Evolutionary conservation across 2,888 invertebrate species (phyloP).

Genomic region (Pseudococcus longispinus): DNA sequence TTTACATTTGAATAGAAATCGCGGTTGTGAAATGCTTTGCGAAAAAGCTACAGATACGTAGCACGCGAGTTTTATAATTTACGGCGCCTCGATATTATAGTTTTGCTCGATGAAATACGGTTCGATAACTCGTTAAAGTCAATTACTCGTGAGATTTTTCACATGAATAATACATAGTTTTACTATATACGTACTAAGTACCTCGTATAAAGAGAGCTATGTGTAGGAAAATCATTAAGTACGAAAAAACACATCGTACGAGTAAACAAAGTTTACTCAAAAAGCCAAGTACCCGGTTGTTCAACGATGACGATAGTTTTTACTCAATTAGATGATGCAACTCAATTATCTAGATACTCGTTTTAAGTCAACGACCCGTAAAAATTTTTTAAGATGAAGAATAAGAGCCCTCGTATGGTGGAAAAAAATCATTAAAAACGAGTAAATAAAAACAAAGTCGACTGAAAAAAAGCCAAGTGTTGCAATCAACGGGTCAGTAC

Average conservation of each 20-base stretch:
- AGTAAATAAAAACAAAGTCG: neutral
- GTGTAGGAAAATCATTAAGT: neutral
- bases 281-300: neutral
- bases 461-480: neutral
- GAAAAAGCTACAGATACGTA: neutral
- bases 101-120: neutral
- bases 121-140: slow-evolving; percentile 34
- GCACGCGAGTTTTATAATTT: neutral
- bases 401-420: no score
- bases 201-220: neutral
- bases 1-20: slow-evolving; percentile 43
- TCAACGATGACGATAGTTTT: no score
- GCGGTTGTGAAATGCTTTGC: slow-evolving; percentile 23
- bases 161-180: neutral
- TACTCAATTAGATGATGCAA: no score
- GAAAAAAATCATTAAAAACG: neutral
- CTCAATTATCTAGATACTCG: no score
- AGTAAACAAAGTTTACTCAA: neutral
- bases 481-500: slow-evolving; percentile 21
- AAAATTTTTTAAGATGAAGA: no score
- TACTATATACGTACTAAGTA: neutral
- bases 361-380: no score
- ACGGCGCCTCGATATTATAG: neutral
- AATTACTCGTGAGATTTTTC: neutral
- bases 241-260: neutral